Percentiles rank a stretch among this genome's conserved stretches.
Conservation (phyloP, 2,888 invertebrate genomes). For the Athrips mouffetella region DNA sequence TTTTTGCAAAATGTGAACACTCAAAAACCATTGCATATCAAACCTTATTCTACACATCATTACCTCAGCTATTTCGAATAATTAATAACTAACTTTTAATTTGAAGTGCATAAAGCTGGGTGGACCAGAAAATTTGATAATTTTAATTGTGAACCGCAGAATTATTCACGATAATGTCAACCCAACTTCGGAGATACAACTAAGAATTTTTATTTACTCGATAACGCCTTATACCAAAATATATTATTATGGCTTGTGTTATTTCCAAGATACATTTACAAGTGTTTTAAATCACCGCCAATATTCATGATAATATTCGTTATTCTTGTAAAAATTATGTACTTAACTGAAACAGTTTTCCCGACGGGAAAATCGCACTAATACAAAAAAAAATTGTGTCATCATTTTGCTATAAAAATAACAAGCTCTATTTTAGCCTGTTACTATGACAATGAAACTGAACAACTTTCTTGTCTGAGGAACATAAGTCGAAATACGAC, state of each 20-base stretch:
- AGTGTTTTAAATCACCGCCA: slow-evolving; percentile 8
- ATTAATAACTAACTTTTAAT: slow-evolving; percentile 28
- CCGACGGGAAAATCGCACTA: no score
- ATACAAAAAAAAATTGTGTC: no score
- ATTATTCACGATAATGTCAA: slow-evolving; percentile 31
- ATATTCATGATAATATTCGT: no score
- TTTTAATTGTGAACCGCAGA: slow-evolving; percentile 24
- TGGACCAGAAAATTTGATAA: slow-evolving; percentile 31
- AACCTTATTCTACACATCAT: slow-evolving; percentile 38
- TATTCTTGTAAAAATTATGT: no score
- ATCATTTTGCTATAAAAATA: no score
- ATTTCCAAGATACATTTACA: slow-evolving; percentile 62
- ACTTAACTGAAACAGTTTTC: no score
- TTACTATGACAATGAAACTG: no score
- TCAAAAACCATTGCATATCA: slow-evolving; percentile 14
- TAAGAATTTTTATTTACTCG: slow-evolving; percentile 53
- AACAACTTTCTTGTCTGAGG: no score
- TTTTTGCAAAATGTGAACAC: neutral
- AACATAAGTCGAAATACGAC: no score
- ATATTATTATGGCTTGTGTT: slow-evolving; percentile 77
- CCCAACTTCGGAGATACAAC: slow-evolving; percentile 51
- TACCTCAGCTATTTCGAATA: slow-evolving; percentile 38
- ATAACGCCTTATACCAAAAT: slow-evolving; percentile 74
- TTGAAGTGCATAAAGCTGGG: slow-evolving; percentile 38
- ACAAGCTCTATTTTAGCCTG: no score